Evolutionary conservation across 2,797 vertebrate species (phyloP).

Genomic region (Cottoperca gobio): DNA sequence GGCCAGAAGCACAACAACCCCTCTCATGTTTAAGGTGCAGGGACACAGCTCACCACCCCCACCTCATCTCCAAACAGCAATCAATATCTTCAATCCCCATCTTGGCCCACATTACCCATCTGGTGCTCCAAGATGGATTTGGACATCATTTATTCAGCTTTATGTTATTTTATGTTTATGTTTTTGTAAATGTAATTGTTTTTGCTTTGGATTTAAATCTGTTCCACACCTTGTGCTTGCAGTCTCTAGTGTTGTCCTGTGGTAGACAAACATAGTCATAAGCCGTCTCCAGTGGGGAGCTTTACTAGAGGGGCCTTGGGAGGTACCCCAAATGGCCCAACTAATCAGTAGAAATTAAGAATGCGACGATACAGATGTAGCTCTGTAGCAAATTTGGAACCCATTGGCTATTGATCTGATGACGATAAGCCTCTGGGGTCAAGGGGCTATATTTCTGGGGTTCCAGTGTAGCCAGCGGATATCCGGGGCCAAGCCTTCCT

Average conservation of each 20-base stretch:
- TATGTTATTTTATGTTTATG: not conserved
- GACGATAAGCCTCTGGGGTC: too few species aligned
- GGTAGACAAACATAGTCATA: not conserved
- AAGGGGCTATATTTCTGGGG: too few species aligned
- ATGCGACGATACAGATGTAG: not conserved
- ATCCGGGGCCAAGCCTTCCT: too few species aligned
- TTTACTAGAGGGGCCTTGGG: too few species aligned
- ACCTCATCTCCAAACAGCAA: slow-evolving; percentile 29
- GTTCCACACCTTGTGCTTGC: not conserved
- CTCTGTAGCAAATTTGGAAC: not conserved
- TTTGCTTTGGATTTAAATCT: not conserved
- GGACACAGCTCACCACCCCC: not conserved
- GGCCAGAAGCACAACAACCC: slow-evolving; percentile 4
- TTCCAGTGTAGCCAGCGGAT: too few species aligned
- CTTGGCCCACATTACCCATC: slow-evolving; percentile 3
- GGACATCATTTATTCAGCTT: not conserved
- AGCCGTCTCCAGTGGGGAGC: not conserved
- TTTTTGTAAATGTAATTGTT: not conserved
- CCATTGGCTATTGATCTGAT: too few species aligned
- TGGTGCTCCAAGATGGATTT: not conserved
- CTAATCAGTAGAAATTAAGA: not conserved
- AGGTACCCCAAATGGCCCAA: not conserved
- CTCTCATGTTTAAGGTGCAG: slow-evolving; percentile 25
- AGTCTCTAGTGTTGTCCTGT: not conserved
- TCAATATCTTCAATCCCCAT: slow-evolving; percentile 39